Base-by-base conservation (phyloP, 2,888 invertebrate species). In the Folsomia candida region DNA sequence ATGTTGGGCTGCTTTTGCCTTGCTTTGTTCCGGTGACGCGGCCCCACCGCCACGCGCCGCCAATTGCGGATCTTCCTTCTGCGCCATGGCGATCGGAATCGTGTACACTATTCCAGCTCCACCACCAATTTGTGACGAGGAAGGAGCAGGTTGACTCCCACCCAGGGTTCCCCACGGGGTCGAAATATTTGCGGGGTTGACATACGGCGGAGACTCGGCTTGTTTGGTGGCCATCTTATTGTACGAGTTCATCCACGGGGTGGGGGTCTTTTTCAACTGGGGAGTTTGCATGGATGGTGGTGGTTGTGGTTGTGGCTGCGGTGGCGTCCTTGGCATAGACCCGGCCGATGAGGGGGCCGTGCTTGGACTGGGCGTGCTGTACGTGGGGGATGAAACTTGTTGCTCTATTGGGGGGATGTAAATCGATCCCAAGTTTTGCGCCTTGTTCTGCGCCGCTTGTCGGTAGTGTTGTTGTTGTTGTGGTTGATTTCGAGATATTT, bases 221-320 rank as follows among this genome's bases (percentile, higher is more conserved):
- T 67, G 72, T 64, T 85, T 84, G 72, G 82, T 84, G 69, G 79
- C 81, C 73, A 85, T 85, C 62, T 84, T 81, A 68, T 82, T 82
- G 58, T 82, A 82, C 59, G 83, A 82, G 54, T 82, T 83, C 80
- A 86, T 83, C 88, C 88, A 88, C 0, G 88, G 88, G 57, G 86
- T 87, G 0, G 88, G 88, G 0, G 87, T 87, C 80, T 87, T 87
- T 68, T 86, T 85, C 60, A 88, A 80, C 57, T 75, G 76, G 4
- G 66, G 82, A 81, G 82, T 74, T 22, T 72, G 59, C 24, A 70
- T 62, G 27, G 69, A 9, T n/a, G 63, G n/a, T 26, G 73, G 61
- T 20, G 74, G 68, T 27, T 67, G 9, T n/a, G 60, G 22, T 6
- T 62, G 14, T 37, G 67, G 37, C 47, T 63, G 58, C 59, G 67